Evolutionary conservation across 2,888 invertebrate species (phyloP), one percentile per base, ranked within the genome.

Genomic region (Mesochorus sp.): DNA sequence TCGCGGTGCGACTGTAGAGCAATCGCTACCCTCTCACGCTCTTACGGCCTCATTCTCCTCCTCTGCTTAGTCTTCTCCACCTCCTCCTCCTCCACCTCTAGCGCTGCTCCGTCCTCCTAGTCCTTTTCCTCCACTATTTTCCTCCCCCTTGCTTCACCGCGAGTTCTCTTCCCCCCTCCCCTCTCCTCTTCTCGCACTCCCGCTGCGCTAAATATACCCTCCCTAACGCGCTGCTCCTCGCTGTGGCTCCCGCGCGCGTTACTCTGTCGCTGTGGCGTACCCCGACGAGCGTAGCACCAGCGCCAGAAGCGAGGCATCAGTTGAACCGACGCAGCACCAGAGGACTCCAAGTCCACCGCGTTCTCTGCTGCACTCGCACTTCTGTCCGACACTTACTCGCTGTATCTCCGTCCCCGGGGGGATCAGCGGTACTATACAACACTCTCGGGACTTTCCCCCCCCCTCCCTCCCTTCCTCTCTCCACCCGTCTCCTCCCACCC

Each of bases 1-100:
- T 89, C 90, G 90, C 90, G 90, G 86, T 87, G 88, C 89, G 89
- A 90, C 90, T 90, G 90, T 90, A 88, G 89, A 88, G 87, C 88
- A 88, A 88, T 88, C 88, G 87, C 88, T 83, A 85, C 85, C 88
- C 88, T 88, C 88, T 87, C 86, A 84, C 81, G 86, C 85, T 86
- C 71, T 74, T 79, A 73, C 74, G 59, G 61, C 75, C 59, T 70
- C 57, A 17, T 64, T 77, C 80, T 80, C 80, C 74, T 68, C 61
- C 34, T 59, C 44, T 57, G 44, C 79, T 73, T 66, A 59, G 76
- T 67, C 77, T 68, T 42, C n/a, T n/a, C 14, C 42, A 62, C 67
- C 24, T 21, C 67, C 62, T 19, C 28, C 57, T 67, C 59, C 72
- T 34, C 75, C 55, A 51, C 55, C 55, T 53, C 59, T 21, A 61